Percentiles rank a stretch among this genome's conserved stretches.
Conservation (phyloP, 2,113 vertebrate species). For the Origma solitaria region DNA sequence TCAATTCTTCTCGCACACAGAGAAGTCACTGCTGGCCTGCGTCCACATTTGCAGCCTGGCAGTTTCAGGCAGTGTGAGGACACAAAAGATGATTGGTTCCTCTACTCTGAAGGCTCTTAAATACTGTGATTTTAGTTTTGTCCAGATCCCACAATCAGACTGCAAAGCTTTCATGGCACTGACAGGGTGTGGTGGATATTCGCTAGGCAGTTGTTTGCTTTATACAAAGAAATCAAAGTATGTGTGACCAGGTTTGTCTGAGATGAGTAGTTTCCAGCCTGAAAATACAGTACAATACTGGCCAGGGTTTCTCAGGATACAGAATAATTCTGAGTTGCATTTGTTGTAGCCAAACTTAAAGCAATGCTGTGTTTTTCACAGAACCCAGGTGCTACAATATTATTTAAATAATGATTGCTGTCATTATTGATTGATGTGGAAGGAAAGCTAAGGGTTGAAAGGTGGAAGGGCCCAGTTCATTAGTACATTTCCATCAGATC, state of each 20-base stretch:
- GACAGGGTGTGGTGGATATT: fast-evolving
- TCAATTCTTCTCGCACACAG: neutral
- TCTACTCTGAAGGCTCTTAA: neutral
- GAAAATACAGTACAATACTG: neutral
- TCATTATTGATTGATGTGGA: neutral
- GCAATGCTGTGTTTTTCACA: neutral
- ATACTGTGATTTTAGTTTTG: neutral
- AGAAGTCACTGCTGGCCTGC: neutral
- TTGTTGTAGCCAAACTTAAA: neutral
- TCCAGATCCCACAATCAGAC: neutral
- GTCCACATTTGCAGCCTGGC: neutral
- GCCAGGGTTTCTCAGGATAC: neutral
- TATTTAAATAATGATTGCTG: neutral
- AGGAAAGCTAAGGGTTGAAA: neutral
- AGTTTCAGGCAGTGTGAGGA: neutral
- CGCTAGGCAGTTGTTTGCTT: neutral
- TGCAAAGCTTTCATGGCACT: neutral
- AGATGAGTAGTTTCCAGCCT: neutral
- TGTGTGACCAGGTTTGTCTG: neutral
- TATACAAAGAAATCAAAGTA: neutral
- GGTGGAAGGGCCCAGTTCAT: neutral
- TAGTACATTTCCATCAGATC: neutral
- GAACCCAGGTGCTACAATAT: neutral
- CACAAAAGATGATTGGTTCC: neutral
- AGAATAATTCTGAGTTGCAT: neutral